Evolutionary conservation across 2,888 invertebrate genomes (phyloP).

Genomic region (Ashinkailepas kermadecensis): DNA sequence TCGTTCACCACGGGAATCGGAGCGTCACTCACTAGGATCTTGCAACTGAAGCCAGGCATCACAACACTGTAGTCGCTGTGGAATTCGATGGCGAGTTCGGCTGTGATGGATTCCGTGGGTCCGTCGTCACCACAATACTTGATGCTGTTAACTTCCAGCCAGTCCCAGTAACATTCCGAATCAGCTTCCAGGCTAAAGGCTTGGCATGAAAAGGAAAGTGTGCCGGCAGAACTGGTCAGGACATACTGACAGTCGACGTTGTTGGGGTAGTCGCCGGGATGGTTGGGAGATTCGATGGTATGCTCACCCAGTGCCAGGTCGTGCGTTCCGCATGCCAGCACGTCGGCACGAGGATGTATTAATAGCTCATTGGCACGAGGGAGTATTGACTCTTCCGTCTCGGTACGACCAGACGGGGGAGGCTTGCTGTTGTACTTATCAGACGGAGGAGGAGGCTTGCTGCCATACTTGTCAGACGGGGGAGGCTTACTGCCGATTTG

Average conservation of each 20-base stretch:
- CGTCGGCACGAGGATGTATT: not conserved
- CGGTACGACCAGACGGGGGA: no score
- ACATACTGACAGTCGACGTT: not conserved
- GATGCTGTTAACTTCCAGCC: not conserved
- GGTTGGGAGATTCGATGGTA: not conserved
- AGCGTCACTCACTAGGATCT: not conserved
- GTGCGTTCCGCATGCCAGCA: not conserved
- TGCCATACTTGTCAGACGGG: not conserved
- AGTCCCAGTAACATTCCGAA: not conserved
- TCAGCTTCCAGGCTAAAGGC: not conserved
- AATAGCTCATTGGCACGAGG: not conserved
- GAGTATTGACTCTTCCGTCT: not conserved
- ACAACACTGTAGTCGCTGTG: slow-evolving; percentile 1
- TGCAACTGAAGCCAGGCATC: not conserved
- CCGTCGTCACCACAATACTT: not conserved
- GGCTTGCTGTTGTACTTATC: no score
- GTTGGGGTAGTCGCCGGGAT: not conserved
- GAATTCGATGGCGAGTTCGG: not conserved
- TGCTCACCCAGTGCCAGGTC: not conserved
- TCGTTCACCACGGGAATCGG: not conserved
- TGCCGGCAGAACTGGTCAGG: no score
- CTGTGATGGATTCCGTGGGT: not conserved
- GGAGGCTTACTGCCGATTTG: no score
- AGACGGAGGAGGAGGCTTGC: not conserved
- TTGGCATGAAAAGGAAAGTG: not conserved